Evolutionary conservation across 2,888 invertebrate genomes (phyloP).

Genomic region (Smittia sp.): DNA sequence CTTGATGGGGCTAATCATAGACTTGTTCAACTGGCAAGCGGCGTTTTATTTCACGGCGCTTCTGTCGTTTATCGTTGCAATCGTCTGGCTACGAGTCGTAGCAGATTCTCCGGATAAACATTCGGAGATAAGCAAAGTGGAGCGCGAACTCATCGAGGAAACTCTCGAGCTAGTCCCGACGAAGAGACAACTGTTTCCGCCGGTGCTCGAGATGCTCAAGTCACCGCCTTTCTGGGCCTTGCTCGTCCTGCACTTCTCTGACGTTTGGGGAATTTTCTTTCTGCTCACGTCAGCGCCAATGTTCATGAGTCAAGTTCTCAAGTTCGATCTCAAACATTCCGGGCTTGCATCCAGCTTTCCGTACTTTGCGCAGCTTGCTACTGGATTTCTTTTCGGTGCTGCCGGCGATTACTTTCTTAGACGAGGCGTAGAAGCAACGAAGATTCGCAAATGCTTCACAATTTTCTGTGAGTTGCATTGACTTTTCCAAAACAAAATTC

Average conservation of each 20-base stretch:
- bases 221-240: conserved; percentile 65
- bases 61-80: conserved; percentile 56
- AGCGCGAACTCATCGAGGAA: conserved; percentile 59
- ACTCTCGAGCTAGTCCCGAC: conserved; percentile 57
- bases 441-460: conserved; percentile 60
- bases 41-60: conserved; percentile 61
- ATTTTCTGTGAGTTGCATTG: conserved; percentile 54
- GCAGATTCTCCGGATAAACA: conserved; percentile 60
- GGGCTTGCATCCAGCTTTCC: conserved; percentile 63
- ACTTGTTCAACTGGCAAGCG: conserved; percentile 59
- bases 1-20: conserved; percentile 59
- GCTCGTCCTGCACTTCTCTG: conserved; percentile 62
- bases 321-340: conserved; percentile 58
- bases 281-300: conserved; percentile 67
- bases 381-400: conserved; percentile 63
- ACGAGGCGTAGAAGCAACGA: conserved; percentile 51
- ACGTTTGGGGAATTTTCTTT: conserved; percentile 66
- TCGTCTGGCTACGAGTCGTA: conserved; percentile 59
- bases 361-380: conserved; percentile 61
- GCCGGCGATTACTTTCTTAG: conserved; percentile 59
- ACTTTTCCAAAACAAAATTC: too few relatives aligned
- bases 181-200: conserved; percentile 56
- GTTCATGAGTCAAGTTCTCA: conserved; percentile 61
- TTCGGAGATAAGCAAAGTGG: conserved; percentile 58
- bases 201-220: conserved; percentile 58